Evolutionary conservation across 1,140 invertebrate species (phyloP).

Genomic region (Camponotus vicinus): DNA sequence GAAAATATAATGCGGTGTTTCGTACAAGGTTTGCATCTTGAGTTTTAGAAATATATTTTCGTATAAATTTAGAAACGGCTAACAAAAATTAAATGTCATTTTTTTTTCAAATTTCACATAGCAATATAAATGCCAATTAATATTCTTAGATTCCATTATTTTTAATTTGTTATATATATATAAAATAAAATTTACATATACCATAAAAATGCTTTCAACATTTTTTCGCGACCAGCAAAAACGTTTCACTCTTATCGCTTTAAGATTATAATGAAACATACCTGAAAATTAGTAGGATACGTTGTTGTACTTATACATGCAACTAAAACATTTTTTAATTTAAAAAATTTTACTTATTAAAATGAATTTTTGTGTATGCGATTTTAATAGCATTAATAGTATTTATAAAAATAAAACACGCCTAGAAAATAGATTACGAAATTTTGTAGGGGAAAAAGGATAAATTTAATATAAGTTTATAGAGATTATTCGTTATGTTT

Average conservation of each 20-base stretch:
- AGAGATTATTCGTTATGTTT: background rate
- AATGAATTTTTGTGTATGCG: background rate
- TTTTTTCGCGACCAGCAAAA: no score
- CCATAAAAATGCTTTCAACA: background rate
- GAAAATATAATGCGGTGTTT: constrained; percentile 34
- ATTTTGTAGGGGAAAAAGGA: background rate
- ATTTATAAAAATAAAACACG: background rate
- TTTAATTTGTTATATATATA: background rate
- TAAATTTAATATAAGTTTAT: constrained; percentile 12
- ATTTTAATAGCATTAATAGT: no score
- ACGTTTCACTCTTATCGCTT: background rate
- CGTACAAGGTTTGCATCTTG: background rate
- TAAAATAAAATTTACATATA: background rate
- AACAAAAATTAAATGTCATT: background rate
- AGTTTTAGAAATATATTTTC: background rate
- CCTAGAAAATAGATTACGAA: background rate
- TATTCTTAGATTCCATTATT: background rate
- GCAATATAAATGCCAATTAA: background rate
- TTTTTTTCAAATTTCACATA: background rate
- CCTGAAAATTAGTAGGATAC: background rate
- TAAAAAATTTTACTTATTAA: background rate
- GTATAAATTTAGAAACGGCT: background rate
- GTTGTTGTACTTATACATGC: background rate
- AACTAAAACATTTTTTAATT: background rate
- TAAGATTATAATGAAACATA: background rate